phyloP scores from a whole-genome alignment of 2,888 invertebrate genomes.

The Micoletzkya japonica region DNA sequence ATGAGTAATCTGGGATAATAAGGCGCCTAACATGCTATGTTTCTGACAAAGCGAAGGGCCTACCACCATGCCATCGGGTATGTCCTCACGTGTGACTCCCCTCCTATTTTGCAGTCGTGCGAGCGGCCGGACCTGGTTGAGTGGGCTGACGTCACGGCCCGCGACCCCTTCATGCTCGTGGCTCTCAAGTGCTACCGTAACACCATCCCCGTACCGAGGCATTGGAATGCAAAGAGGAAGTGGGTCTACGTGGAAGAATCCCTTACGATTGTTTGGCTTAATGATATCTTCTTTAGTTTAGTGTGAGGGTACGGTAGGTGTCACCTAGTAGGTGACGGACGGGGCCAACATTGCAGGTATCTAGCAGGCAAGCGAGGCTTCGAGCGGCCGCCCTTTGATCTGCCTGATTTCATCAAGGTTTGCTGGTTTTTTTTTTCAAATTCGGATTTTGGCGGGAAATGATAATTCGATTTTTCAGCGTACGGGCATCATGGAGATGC shows the following conservation, averaged over 20 bases:
- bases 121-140: constrained; percentile 95
- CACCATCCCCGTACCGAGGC: constrained; percentile 92
- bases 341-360: constrained; percentile 67
- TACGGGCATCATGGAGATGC: constrained; percentile 77
- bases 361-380: constrained; percentile 96
- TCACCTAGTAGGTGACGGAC: too few relatives aligned
- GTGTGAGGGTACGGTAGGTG: too few relatives aligned
- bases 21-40: too few relatives aligned
- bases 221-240: constrained; percentile 63
- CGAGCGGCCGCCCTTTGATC: constrained; percentile 95
- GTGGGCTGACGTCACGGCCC: constrained; percentile 98
- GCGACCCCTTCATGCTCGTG: constrained; percentile 86
- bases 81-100: too few relatives aligned
- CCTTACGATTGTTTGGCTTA: neutral
- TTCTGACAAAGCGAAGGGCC: too few relatives aligned
- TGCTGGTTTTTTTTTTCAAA: neutral
- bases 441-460: neutral
- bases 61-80: too few relatives aligned
- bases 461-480: constrained; percentile 55
- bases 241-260: neutral
- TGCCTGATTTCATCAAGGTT: constrained; percentile 89
- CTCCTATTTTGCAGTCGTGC: constrained; percentile 74
- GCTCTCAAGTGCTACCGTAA: constrained; percentile 78
- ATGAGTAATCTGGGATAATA: too few relatives aligned
- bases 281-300: too few relatives aligned